phyloP scores from a whole-genome alignment of 2,113 vertebrate species.

The Megaceryle maxima region DNA sequence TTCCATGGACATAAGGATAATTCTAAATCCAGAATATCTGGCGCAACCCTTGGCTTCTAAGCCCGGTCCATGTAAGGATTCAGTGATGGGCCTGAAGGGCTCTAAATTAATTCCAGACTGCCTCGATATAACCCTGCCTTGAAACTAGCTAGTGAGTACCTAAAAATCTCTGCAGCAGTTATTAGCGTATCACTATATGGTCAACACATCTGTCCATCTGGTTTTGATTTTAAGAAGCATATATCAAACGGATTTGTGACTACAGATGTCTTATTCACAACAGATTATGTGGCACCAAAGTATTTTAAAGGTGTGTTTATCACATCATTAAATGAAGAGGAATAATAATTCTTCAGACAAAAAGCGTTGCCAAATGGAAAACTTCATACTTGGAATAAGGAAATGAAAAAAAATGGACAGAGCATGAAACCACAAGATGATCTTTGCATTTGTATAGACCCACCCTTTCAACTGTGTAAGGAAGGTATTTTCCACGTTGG shows the following conservation, averaged over 20 bases:
- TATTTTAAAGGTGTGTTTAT: slow-evolving; percentile 50
- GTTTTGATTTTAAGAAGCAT: slow-evolving; percentile 61
- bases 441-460: background rate
- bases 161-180: slow-evolving; percentile 19
- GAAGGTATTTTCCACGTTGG: background rate
- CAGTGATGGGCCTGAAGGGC: slow-evolving; percentile 42
- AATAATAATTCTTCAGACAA: slow-evolving; percentile 24
- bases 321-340: background rate
- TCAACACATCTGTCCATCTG: slow-evolving; percentile 48
- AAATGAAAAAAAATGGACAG: background rate
- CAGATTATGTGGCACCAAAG: slow-evolving; percentile 39
- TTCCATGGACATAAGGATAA: slow-evolving; percentile 69
- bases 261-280: slow-evolving; percentile 56
- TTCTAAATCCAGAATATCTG: slow-evolving; percentile 67
- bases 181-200: slow-evolving; percentile 15
- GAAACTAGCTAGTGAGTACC: background rate
- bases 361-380: background rate
- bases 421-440: background rate
- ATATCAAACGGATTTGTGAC: slow-evolving; percentile 63
- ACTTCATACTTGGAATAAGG: background rate
- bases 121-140: background rate
- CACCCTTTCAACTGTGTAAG: background rate
- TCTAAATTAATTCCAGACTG: slow-evolving; percentile 66
- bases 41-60: slow-evolving; percentile 34
- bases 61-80: slow-evolving; percentile 31